Percentiles rank a stretch among this genome's conserved stretches.
These are phyloP conservation scores for Drymonia ruficornis DNA, from an alignment of 2,888 invertebrate genomes.

Conservation along the genomic window DNA sequence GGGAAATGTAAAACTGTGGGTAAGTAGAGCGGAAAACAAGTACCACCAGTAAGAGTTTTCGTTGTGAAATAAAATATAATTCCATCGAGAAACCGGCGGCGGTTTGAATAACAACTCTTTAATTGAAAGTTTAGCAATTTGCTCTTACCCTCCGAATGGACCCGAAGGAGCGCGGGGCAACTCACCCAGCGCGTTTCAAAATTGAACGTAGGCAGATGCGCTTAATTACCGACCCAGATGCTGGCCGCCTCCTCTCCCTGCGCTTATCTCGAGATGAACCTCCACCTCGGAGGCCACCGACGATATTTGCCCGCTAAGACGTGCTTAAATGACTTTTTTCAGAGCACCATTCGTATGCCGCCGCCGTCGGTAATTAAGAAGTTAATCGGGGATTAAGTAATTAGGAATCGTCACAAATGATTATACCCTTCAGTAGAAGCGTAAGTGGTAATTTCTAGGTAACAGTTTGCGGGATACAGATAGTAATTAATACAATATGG, in stretches of 20 bases:
- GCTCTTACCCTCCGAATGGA: constrained; percentile 82
- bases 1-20: constrained; percentile 64
- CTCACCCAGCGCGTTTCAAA: constrained; percentile 81
- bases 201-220: constrained; percentile 84
- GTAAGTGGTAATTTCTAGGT: constrained; percentile 41
- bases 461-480: constrained; percentile 40
- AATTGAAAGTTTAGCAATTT: constrained; percentile 85
- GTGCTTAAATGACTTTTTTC: constrained; percentile 64
- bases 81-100: constrained; percentile 70
- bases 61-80: constrained; percentile 81
- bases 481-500: constrained; percentile 36
- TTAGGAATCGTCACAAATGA: constrained; percentile 53
- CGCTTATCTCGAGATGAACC: constrained; percentile 78
- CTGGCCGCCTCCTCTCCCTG: constrained; percentile 59
- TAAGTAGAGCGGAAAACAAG: constrained; percentile 70
- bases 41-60: constrained; percentile 70
- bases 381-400: constrained; percentile 59
- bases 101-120: constrained; percentile 85
- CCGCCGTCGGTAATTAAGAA: constrained; percentile 55
- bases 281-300: constrained; percentile 59
- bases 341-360: constrained; percentile 56
- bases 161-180: constrained; percentile 75
- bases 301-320: constrained; percentile 68
- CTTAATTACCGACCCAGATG: constrained; percentile 83
- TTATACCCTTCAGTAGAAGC: constrained; percentile 43